Evolutionary conservation across 2,797 vertebrate genomes (phyloP).

Genomic region (Discoglossus pictus): DNA sequence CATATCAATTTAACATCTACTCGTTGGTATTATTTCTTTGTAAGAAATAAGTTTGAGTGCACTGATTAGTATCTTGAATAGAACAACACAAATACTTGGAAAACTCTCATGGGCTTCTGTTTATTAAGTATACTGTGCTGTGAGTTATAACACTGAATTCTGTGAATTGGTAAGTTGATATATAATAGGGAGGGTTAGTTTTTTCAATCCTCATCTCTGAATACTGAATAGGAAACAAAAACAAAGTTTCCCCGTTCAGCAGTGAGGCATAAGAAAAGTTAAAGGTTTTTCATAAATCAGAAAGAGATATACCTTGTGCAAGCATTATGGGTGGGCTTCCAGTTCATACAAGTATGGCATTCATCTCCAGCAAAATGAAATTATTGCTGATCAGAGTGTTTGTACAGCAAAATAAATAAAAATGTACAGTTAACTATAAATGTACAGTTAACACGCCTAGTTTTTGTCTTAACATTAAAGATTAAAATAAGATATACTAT

Average conservation of each 20-base stretch:
- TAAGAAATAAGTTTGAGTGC: neutral
- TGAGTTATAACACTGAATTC: conserved; percentile 25
- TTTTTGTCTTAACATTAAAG: neutral
- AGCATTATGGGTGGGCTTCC: conserved; percentile 32
- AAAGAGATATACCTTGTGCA: conserved; percentile 1
- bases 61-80: conserved; percentile 25
- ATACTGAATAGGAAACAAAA: conserved; percentile 32
- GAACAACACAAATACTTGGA: conserved; percentile 8
- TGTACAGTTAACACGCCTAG: too few relatives aligned
- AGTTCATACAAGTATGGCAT: conserved; percentile 1
- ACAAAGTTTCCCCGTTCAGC: conserved; percentile 18
- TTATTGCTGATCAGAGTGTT: too few relatives aligned
- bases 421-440: too few relatives aligned
- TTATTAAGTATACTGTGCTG: conserved; percentile 19
- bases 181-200: conserved; percentile 23
- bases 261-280: conserved; percentile 22
- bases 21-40: neutral
- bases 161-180: conserved; percentile 24
- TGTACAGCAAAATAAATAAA: too few relatives aligned
- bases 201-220: conserved; percentile 16
- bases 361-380: neutral
- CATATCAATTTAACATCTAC: too few relatives aligned
- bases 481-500: neutral
- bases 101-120: conserved; percentile 13
- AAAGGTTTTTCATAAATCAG: conserved; percentile 41